A percentile compares a stretch with the other conserved stretches of the same genome.
Evolutionary conservation across 2,797 vertebrate species (phyloP).

Genomic region (Phrynocephalus vlangalii): DNA sequence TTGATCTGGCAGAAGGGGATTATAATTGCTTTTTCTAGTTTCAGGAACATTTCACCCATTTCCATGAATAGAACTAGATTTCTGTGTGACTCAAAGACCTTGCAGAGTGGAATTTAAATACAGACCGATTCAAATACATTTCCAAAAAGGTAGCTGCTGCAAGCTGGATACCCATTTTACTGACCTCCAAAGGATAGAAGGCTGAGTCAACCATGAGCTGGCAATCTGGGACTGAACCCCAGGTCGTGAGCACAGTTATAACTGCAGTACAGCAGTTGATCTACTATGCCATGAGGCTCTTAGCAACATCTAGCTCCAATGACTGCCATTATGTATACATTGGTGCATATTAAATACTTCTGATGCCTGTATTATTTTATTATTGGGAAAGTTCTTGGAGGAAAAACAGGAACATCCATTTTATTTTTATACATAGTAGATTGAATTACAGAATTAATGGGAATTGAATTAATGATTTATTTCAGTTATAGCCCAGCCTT

Average conservation of each 20-base stretch:
- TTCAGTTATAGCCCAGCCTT: too few species aligned
- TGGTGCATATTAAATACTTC: not conserved
- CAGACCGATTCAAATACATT: too few species aligned
- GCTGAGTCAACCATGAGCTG: too few species aligned
- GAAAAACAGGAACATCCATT: not conserved
- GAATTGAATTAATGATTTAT: too few species aligned
- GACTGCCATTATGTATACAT: too few species aligned
- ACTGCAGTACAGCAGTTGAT: too few species aligned
- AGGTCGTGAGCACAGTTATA: too few species aligned
- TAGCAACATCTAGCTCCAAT: not conserved
- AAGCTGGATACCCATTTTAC: too few species aligned
- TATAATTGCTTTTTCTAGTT: not conserved
- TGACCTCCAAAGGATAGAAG: too few species aligned
- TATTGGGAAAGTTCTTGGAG: not conserved
- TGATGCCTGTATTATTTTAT: not conserved
- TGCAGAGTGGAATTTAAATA: not conserved
- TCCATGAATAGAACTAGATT: not conserved
- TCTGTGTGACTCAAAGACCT: not conserved
- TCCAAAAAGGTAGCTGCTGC: not conserved
- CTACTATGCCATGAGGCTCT: too few species aligned
- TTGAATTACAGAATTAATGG: not conserved
- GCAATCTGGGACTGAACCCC: too few species aligned
- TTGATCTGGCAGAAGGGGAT: not conserved
- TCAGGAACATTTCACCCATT: not conserved
- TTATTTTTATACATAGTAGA: not conserved